Evolutionary conservation across 2,797 vertebrate species (phyloP).

Genomic region (Oophaga sylvatica): DNA sequence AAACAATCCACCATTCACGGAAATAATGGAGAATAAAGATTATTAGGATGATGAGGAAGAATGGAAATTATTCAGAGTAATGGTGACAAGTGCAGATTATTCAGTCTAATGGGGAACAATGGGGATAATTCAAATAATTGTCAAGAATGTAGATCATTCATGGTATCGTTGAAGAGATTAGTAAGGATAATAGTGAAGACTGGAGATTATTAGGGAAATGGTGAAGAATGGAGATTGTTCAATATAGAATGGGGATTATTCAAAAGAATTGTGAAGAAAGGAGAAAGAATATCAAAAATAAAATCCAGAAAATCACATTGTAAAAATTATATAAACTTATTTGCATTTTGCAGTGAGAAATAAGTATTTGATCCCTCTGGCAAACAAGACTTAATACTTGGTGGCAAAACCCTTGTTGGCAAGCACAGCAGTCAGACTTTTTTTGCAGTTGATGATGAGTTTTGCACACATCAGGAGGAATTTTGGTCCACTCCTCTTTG

Average conservation of each 20-base stretch:
- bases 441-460: too few relatives aligned
- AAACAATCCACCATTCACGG: neutral
- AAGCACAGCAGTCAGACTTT: too few relatives aligned
- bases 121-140: neutral
- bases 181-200: neutral
- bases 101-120: neutral
- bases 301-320: too few relatives aligned
- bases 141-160: neutral
- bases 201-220: neutral
- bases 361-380: too few relatives aligned
- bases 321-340: too few relatives aligned
- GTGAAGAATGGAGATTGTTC: neutral
- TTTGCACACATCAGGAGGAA: too few relatives aligned
- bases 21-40: neutral
- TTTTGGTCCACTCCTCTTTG: too few relatives aligned
- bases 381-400: too few relatives aligned
- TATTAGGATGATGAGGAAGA: neutral
- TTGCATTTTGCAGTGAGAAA: too few relatives aligned
- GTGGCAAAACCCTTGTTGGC: too few relatives aligned
- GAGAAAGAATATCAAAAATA: too few relatives aligned
- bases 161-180: neutral
- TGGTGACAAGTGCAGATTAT: neutral
- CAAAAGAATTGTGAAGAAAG: neutral
- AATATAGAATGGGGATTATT: neutral
- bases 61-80: neutral